Conservation (phyloP, 2,797 vertebrate genomes). For the Poecilia gillii region DNA sequence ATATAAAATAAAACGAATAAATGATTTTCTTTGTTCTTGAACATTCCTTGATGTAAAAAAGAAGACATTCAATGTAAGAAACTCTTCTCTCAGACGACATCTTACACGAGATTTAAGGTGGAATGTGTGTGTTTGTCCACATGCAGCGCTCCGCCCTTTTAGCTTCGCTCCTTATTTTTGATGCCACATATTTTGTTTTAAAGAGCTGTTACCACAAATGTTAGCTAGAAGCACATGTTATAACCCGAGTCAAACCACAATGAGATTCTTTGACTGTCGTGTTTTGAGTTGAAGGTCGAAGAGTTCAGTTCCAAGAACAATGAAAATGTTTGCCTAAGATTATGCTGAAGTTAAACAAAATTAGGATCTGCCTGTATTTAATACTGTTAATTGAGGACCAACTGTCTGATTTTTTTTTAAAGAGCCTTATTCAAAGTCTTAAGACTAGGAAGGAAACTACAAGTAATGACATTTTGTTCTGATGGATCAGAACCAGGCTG, state of each 20-base stretch:
- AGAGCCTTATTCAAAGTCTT: background rate
- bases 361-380: constrained; percentile 23
- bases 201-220: constrained; percentile 29
- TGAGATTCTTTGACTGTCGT: constrained; percentile 46
- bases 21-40: constrained; percentile 52
- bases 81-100: constrained; percentile 56
- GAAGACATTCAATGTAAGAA: constrained; percentile 61
- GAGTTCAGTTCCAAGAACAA: constrained; percentile 50
- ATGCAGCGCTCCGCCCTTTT: constrained; percentile 30
- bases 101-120: constrained; percentile 49
- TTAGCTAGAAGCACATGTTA: constrained; percentile 56
- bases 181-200: constrained; percentile 27
- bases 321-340: constrained; percentile 8
- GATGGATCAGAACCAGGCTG: background rate
- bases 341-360: background rate
- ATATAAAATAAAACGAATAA: constrained; percentile 8
- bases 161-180: constrained; percentile 38
- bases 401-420: background rate
- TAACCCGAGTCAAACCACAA: constrained; percentile 30
- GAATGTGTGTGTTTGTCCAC: constrained; percentile 42
- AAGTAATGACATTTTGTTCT: background rate
- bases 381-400: constrained; percentile 34
- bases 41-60: constrained; percentile 72
- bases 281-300: constrained; percentile 48
- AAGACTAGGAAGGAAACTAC: background rate